phyloP scores from a whole-genome alignment of 2,797 vertebrate species.

The Knipowitschia caucasica region DNA sequence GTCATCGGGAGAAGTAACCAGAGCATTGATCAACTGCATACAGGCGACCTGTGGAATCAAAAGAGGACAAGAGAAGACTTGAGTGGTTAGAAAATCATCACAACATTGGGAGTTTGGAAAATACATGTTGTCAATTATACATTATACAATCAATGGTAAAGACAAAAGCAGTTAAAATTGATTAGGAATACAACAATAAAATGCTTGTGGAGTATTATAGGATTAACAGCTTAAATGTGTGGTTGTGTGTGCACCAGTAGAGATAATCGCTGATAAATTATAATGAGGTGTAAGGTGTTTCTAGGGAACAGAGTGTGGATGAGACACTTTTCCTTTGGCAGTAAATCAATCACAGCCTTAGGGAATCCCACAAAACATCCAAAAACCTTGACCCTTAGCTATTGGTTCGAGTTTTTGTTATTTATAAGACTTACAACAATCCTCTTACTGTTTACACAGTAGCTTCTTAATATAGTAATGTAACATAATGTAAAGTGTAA shows the following conservation, averaged over 20 bases:
- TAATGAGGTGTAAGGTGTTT: constrained; percentile 70
- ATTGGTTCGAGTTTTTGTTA: constrained; percentile 49
- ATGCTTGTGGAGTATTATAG: constrained; percentile 60
- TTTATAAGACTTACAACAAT: constrained; percentile 45
- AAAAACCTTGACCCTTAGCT: constrained; percentile 59
- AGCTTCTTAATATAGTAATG: background rate
- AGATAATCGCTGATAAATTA: constrained; percentile 70
- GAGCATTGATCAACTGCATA: constrained; percentile 98
- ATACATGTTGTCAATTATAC: background rate
- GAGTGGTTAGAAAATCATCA: constrained; percentile 9
- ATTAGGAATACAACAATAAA: background rate
- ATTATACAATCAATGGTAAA: constrained; percentile 13
- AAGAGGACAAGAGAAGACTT: constrained; percentile 3
- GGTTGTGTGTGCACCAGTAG: constrained; percentile 4
- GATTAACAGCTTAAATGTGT: constrained; percentile 53
- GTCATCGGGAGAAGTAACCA: constrained; percentile 94
- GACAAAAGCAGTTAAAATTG: background rate
- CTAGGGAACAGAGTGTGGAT: constrained; percentile 57
- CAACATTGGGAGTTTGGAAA: background rate
- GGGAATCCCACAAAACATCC: constrained; percentile 59
- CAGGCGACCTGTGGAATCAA: constrained; percentile 83
- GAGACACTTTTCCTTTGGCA: constrained; percentile 50
- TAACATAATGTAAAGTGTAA: background rate
- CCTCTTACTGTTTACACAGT: constrained; percentile 8
- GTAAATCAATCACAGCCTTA: constrained; percentile 60